Conservation (phyloP, 2,797 vertebrate species). For the Schizopygopsis pylzovi region DNA sequence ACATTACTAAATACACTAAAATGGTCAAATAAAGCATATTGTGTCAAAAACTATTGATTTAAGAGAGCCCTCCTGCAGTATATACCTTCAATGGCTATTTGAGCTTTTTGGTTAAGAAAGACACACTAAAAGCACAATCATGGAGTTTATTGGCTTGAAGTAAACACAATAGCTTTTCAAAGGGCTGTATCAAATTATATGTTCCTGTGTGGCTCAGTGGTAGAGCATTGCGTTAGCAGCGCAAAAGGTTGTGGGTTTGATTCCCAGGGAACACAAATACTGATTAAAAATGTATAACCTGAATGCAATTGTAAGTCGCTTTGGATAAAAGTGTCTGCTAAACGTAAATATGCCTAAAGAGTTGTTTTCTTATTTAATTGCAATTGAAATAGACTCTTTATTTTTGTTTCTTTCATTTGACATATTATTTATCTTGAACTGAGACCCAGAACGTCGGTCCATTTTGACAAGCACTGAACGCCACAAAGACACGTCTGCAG, state of each 20-base stretch:
- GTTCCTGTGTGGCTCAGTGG: too few relatives aligned
- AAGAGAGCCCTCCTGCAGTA: not conserved
- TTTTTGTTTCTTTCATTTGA: not conserved
- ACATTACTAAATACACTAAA: not conserved
- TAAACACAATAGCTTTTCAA: not conserved
- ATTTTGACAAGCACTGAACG: constrained; percentile 52
- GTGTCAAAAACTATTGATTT: not conserved
- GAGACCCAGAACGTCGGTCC: constrained; percentile 43
- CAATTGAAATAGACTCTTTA: not conserved
- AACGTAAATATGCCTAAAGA: not conserved
- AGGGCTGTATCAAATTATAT: not conserved
- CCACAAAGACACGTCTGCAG: constrained; percentile 59
- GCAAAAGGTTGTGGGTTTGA: too few relatives aligned
- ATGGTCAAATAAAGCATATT: not conserved
- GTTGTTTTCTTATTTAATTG: constrained; percentile 4
- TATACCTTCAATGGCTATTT: not conserved
- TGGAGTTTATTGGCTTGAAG: not conserved
- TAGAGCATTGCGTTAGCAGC: too few relatives aligned
- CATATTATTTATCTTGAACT: constrained; percentile 48
- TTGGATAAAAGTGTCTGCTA: too few relatives aligned
- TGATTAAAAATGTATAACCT: too few relatives aligned
- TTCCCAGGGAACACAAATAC: too few relatives aligned
- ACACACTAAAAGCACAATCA: not conserved
- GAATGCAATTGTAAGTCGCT: too few relatives aligned
- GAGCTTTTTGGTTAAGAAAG: not conserved